Evolutionary conservation across 2,888 invertebrate genomes (phyloP).

Genomic region (Tetropium fuscum): DNA sequence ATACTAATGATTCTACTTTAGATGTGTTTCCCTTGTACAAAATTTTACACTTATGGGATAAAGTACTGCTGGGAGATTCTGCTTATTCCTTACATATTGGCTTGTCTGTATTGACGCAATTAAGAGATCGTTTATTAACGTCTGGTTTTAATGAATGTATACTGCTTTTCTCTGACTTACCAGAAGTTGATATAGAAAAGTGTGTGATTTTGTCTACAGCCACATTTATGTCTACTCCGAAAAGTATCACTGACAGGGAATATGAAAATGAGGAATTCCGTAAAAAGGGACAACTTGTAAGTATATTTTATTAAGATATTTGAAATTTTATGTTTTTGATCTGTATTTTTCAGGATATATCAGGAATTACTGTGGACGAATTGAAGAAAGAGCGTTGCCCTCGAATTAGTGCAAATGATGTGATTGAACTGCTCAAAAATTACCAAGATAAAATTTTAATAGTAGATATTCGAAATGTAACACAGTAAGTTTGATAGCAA

Average conservation of each 20-base stretch:
- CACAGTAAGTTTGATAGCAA: slow-evolving; percentile 67
- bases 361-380: slow-evolving; percentile 75
- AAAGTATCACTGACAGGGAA: slow-evolving; percentile 87
- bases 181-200: slow-evolving; percentile 95
- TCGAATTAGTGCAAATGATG: slow-evolving; percentile 87
- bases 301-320: background rate
- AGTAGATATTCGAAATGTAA: slow-evolving; percentile 77
- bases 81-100: slow-evolving; percentile 96
- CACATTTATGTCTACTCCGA: slow-evolving; percentile 88
- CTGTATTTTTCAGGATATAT: slow-evolving; percentile 74
- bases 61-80: slow-evolving; percentile 90
- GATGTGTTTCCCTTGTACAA: slow-evolving; percentile 99
- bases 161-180: slow-evolving; percentile 97
- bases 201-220: slow-evolving; percentile 90
- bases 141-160: slow-evolving; percentile 99
- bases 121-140: slow-evolving; percentile 83
- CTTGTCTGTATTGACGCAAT: slow-evolving; percentile 89
- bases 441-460: slow-evolving; percentile 70
- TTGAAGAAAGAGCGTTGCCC: slow-evolving; percentile 83
- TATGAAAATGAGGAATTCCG: slow-evolving; percentile 70
- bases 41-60: slow-evolving; percentile 98
- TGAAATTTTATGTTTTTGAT: too few species aligned
- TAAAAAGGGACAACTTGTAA: slow-evolving; percentile 50
- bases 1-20: too few species aligned
- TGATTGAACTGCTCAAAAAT: slow-evolving; percentile 78